Base-by-base conservation (phyloP, 2,797 vertebrate genomes). In the Anguilla obscura region DNA sequence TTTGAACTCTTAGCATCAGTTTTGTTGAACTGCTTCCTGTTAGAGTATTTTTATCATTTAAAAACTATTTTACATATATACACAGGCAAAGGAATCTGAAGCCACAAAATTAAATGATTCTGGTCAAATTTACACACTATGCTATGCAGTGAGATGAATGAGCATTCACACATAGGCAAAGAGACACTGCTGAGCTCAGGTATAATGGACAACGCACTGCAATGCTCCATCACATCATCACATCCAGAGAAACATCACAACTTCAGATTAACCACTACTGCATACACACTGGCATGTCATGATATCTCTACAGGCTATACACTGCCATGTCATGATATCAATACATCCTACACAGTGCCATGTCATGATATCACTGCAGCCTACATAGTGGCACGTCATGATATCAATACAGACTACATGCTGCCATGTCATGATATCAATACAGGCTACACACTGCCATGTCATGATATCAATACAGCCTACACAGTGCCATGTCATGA, bases 91-190 rank as follows among this genome's bases (percentile, higher is more conserved):
- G 36, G 14, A 79, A 79, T 45, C 36, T 6, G 6, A 45, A 16
- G 74, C 33, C 74, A 79, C 74, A 79, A 45, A 36, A 45, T 79
- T 24, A 40, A 79, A 79, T 45, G 16, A 18, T 14, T 40, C 36
- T 79, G 74, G 3, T 18, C 36, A 79, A 40, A 79, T 79, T 18
- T 40, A 79, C 50, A 27, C n/a, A 82, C n/a, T 58, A 87, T 82
- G 36, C 54, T 50, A 18, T 84, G n/a, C 24, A 40, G 7, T 45
- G 58, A 48, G 21, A 27, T 50, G 58, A 69, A 54, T 30, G 30
- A 3, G 9, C 30, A 79, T 36, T 6, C 33, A 79, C 14, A 21
- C 27, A 76, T 30, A 33, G 10, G n/a, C 69, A 8, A 0, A 71
- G n/a, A 76, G 33, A 76, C 36, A 30, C 33, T 33, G 8, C 4